Conservation (phyloP, 2,113 vertebrate species). For the Sinocyclocheilus rhinocerous region DNA sequence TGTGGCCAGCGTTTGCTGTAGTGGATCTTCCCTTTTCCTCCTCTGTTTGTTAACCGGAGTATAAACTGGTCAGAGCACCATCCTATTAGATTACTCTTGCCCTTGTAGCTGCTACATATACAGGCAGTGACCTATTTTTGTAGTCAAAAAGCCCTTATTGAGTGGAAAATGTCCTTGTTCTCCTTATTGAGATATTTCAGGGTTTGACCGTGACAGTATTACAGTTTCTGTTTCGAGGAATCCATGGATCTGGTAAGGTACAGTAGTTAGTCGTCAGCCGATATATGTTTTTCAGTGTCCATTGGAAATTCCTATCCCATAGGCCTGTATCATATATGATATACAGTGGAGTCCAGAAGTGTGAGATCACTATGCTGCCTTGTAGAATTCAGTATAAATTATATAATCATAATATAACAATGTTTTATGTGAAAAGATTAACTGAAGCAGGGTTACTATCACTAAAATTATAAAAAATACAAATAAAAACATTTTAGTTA, state of each 20-base stretch:
- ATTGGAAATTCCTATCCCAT: background rate
- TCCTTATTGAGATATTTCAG: conserved; percentile 7
- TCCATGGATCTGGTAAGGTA: conserved; percentile 21
- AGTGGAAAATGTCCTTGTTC: conserved; percentile 21
- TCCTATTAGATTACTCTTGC: background rate
- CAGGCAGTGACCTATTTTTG: conserved; percentile 10
- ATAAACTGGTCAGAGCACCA: background rate
- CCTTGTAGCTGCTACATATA: background rate
- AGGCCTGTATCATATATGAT: background rate
- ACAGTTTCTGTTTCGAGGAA: conserved; percentile 28
- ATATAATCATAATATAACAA: background rate
- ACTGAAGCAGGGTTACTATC: background rate
- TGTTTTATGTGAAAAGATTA: background rate
- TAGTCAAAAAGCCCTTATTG: background rate
- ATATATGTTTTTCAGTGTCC: background rate
- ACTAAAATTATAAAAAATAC: too few species aligned
- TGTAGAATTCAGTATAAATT: background rate
- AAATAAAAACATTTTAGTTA: too few species aligned
- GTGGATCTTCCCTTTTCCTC: background rate
- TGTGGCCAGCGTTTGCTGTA: background rate
- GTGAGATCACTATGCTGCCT: background rate
- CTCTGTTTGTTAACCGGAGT: background rate
- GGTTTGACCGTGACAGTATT: conserved; percentile 19
- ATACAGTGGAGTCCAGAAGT: background rate
- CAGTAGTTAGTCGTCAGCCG: background rate